Percentiles rank a stretch among this genome's conserved stretches.
These are phyloP conservation scores for Sandelia bainsii DNA, from an alignment of 2,797 vertebrate species.

Conservation along the genomic window DNA sequence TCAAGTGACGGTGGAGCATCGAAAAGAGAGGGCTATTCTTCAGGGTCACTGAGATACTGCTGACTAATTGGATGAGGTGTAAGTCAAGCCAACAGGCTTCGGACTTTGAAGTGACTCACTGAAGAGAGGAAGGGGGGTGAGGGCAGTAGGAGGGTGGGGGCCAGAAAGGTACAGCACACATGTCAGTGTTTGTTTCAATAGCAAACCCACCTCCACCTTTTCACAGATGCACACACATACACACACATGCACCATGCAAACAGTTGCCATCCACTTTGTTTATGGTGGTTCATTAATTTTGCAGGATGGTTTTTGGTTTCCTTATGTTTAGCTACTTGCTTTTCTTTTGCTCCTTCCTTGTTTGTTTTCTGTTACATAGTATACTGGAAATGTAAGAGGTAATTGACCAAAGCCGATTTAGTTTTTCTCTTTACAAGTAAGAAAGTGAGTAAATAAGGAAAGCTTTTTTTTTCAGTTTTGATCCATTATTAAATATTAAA, in stretches of 20 bases:
- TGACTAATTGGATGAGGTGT: conserved; percentile 98
- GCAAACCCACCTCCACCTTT: conserved; percentile 81
- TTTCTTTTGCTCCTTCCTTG: conserved; percentile 76
- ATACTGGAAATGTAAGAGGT: conserved; percentile 51
- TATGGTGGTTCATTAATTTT: conserved; percentile 89
- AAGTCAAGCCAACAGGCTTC: conserved; percentile 91
- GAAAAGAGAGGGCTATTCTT: conserved; percentile 85
- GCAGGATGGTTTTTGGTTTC: conserved; percentile 86
- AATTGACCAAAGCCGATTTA: conserved; percentile 45
- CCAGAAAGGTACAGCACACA: conserved; percentile 40
- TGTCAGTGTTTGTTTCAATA: conserved; percentile 80
- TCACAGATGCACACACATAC: conserved; percentile 20
- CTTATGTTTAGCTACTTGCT: conserved; percentile 84
- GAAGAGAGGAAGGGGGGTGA: conserved; percentile 55
- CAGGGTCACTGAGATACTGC: conserved; percentile 89
- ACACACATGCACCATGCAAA: conserved; percentile 70
- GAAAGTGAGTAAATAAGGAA: neutral
- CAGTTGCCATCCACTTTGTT: conserved; percentile 85
- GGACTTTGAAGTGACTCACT: conserved; percentile 90
- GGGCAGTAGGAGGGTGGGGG: neutral
- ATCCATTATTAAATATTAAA: too few relatives aligned
- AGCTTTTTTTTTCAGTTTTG: too few relatives aligned
- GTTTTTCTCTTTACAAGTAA: neutral
- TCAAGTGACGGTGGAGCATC: conserved; percentile 88
- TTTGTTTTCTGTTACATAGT: conserved; percentile 80